Base-by-base conservation (phyloP, 2,113 vertebrate species). In the Okapia johnstoni region DNA sequence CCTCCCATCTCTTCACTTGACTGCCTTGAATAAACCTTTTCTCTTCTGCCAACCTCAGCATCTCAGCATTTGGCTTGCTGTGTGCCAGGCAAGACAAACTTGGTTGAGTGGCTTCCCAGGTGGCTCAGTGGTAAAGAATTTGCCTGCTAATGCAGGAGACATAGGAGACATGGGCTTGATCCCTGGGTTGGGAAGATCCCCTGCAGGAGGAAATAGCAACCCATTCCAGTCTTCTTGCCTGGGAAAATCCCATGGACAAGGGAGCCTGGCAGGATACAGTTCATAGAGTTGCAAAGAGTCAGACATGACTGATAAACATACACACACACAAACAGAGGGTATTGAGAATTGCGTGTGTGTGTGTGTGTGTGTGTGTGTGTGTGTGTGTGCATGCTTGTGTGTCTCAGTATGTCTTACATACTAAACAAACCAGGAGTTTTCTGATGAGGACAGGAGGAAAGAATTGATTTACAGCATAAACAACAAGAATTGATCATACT, bases 381-480 rank as follows among this genome's bases (percentile, higher is more conserved):
- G 9, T 25, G 30, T 50, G 19, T 6, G 23, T 0, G 1, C 21
- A 3, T 2, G 0, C 36, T 14, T 28, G 15, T 43, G 11, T 54
- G 40, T 85, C 15, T 76, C n/a, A 21, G 30, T 14, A 90, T 90
- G 50, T 86, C 25, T 70, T 81, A 81, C 4, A 48, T 33, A 88
- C 1, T 88, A 55, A 33, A 76, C 40, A 7, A 93, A 86, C 5
- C 12, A 66, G 28, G 52, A 58, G 21, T 46, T 86, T 86, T 90
- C 52, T 85, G 36, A 33, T 73, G 28, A n/a, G 5, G 19, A 63
- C 30, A 85, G 30, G 3, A 40, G 46, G 54, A 57, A 90, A 97
- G 16, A 83, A 87, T 14, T 81, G 50, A 54, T 84, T 84, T 50
- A 40, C 1, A 61, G 36, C 55, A 87, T 55, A 13, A 70, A 77